These are phyloP conservation scores for Mastacembelus armatus DNA, from an alignment of 2,797 vertebrate genomes.

Conservation along the genomic window DNA sequence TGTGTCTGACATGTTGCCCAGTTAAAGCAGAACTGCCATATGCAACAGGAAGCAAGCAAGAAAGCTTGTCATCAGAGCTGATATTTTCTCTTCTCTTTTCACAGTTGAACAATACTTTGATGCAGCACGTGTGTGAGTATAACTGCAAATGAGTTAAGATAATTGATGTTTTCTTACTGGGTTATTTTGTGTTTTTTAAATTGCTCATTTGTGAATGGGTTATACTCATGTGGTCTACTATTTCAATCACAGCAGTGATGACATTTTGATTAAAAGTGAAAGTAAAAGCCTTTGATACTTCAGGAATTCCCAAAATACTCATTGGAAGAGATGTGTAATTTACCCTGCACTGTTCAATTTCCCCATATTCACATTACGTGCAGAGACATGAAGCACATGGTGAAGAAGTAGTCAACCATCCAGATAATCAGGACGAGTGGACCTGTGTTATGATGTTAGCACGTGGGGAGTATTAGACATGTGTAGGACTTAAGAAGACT, in stretches of 20 bases:
- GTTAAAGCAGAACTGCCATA: conserved; percentile 59
- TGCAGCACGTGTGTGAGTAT: not conserved
- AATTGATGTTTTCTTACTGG: no score
- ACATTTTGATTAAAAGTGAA: conserved; percentile 7
- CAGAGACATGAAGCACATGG: not conserved
- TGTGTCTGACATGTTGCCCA: not conserved
- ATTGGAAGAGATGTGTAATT: no score
- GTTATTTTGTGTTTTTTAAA: not conserved
- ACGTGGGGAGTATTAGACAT: not conserved
- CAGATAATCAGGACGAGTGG: no score
- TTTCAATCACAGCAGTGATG: not conserved
- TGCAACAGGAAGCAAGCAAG: conserved; percentile 64
- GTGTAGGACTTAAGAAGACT: no score
- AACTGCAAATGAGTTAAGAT: not conserved
- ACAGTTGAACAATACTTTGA: not conserved
- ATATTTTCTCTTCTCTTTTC: conserved; percentile 21
- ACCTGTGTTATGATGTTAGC: not conserved
- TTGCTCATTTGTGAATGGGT: not conserved
- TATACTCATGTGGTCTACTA: no score
- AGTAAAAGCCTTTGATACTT: not conserved
- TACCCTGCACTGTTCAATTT: no score
- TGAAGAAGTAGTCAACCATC: no score
- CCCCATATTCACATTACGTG: no score
- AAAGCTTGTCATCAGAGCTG: not conserved
- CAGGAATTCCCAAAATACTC: not conserved